A percentile compares a stretch with the other conserved stretches of the same genome.
Conservation (phyloP, 2,888 invertebrate species). For the Dryocosmus kuriphilus region DNA sequence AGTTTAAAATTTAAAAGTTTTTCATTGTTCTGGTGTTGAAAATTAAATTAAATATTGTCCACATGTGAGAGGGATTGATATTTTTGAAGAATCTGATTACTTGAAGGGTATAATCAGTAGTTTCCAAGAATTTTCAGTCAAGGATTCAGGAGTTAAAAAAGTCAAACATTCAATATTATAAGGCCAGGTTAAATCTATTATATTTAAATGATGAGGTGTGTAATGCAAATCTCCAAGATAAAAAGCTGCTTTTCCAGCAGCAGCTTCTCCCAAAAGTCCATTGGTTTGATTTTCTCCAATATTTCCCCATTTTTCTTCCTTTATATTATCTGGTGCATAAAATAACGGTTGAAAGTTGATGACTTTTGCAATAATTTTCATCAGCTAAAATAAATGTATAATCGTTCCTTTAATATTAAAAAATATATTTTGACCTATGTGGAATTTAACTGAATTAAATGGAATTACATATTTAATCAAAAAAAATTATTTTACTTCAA, state of each 20-base stretch:
- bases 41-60: no score
- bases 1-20: no score
- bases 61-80: not conserved
- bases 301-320: slow-evolving; percentile 84
- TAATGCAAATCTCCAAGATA: slow-evolving; percentile 89
- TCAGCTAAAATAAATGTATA: slow-evolving; percentile 79
- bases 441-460: no score
- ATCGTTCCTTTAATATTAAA: not conserved
- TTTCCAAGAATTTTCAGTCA: slow-evolving; percentile 91
- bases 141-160: slow-evolving; percentile 89
- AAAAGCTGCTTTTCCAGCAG: slow-evolving; percentile 83
- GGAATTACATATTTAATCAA: no score
- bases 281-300: slow-evolving; percentile 82
- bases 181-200: slow-evolving; percentile 87
- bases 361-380: slow-evolving; percentile 82
- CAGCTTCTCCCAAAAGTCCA: slow-evolving; percentile 87
- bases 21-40: no score
- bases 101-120: slow-evolving; percentile 89
- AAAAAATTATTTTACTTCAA: no score
- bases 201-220: slow-evolving; percentile 83
- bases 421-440: not conserved
- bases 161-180: slow-evolving; percentile 92
- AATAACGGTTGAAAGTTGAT: slow-evolving; percentile 86
- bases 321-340: slow-evolving; percentile 83
- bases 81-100: slow-evolving; percentile 76